Conservation (phyloP, 1,140 invertebrate genomes). For the Brachionus sp. region DNA sequence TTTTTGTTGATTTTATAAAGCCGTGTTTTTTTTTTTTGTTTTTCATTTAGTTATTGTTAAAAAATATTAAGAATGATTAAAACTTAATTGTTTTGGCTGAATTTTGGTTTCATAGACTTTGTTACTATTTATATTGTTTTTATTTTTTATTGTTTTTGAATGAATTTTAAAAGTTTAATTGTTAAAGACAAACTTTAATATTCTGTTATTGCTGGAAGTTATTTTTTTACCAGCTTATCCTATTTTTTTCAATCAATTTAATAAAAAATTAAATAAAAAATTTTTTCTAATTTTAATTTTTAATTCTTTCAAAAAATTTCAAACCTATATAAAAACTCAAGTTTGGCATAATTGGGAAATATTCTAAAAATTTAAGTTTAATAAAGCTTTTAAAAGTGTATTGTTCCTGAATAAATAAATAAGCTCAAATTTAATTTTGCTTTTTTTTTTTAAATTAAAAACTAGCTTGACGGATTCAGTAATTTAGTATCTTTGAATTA, state of each 20-base stretch:
- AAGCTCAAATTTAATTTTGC: too few species aligned
- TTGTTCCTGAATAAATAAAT: too few species aligned
- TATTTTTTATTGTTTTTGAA: conserved; percentile 25
- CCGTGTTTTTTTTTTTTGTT: conserved; percentile 13
- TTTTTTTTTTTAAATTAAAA: too few species aligned
- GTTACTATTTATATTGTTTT: conserved; percentile 38
- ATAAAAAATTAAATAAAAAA: not conserved
- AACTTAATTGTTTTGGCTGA: not conserved
- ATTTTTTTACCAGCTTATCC: not conserved
- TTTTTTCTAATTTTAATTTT: too few species aligned
- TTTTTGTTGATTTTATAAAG: conserved; percentile 18
- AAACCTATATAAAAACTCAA: too few species aligned
- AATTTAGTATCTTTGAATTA: too few species aligned
- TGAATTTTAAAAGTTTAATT: conserved; percentile 16
- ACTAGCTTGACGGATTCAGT: too few species aligned
- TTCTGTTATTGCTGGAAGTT: conserved; percentile 22
- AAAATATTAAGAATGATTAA: not conserved
- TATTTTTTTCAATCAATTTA: not conserved
- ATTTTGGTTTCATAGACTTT: not conserved
- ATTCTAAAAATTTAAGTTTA: too few species aligned
- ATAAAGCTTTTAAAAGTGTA: too few species aligned
- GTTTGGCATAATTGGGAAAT: too few species aligned
- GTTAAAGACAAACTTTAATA: not conserved
- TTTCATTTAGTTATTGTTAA: conserved; percentile 40
- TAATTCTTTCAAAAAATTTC: too few species aligned